phyloP scores from a whole-genome alignment of 2,113 vertebrate species.

The Lepisosteus oculatus region DNA sequence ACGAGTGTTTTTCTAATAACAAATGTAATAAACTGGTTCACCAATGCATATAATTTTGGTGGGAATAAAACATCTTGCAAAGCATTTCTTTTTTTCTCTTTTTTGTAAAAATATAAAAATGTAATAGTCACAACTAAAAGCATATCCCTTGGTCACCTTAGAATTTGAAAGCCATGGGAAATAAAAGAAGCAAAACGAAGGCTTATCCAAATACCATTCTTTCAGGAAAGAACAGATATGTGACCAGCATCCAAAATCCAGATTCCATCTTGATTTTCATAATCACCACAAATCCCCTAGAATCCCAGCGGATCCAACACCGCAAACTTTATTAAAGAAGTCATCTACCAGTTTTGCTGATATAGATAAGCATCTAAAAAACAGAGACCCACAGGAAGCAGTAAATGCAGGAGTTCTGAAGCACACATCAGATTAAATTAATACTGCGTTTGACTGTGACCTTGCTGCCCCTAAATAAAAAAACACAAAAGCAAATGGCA shows the following conservation, averaged over 20 bases:
- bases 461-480: too few relatives aligned
- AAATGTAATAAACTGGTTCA: too few relatives aligned
- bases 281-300: conserved; percentile 8
- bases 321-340: conserved; percentile 10
- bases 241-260: conserved; percentile 9
- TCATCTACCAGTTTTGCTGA: background rate
- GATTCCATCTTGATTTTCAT: conserved; percentile 6
- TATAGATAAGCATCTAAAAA: background rate
- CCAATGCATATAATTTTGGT: too few relatives aligned
- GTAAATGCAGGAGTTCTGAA: background rate
- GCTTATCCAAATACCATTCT: conserved; percentile 5
- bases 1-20: too few relatives aligned
- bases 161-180: background rate
- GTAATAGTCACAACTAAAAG: too few relatives aligned
- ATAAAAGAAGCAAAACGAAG: background rate
- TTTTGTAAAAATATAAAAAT: too few relatives aligned
- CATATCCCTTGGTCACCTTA: background rate
- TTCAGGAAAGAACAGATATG: conserved; percentile 1
- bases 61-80: too few relatives aligned
- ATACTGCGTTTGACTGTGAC: background rate
- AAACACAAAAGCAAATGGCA: background rate
- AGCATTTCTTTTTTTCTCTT: too few relatives aligned
- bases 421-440: background rate
- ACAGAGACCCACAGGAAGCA: background rate
- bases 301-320: background rate